phyloP scores from a whole-genome alignment of 2,888 invertebrate species.

The Phymatocera aterrima region DNA sequence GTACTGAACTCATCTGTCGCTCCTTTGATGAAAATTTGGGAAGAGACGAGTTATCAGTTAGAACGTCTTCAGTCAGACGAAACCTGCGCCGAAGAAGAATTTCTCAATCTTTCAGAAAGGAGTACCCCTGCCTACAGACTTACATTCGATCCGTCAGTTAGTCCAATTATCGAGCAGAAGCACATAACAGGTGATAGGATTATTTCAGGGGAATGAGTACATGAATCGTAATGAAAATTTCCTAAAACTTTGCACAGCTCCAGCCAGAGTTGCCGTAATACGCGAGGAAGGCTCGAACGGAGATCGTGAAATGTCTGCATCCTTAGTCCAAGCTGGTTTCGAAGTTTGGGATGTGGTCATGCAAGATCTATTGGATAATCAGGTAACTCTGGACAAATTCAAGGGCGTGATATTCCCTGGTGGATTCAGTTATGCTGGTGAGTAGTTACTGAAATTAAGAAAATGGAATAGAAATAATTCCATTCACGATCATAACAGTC shows the following conservation, averaged over 20 bases:
- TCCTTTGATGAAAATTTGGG: constrained; percentile 91
- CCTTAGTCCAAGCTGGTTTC: constrained; percentile 90
- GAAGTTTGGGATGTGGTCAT: constrained; percentile 96
- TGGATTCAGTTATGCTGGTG: constrained; percentile 99
- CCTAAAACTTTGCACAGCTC: constrained; percentile 59
- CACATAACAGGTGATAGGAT: constrained; percentile 56
- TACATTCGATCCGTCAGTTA: constrained; percentile 82
- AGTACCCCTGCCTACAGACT: constrained; percentile 85
- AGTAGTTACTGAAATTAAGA: constrained; percentile 49
- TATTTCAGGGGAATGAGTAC: constrained; percentile 38
- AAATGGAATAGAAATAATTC: too few relatives aligned
- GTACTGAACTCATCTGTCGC: constrained; percentile 82
- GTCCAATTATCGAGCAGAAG: constrained; percentile 72
- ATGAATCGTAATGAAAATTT: background rate
- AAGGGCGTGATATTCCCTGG: constrained; percentile 96
- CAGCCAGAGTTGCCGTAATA: constrained; percentile 90
- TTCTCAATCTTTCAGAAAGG: constrained; percentile 81
- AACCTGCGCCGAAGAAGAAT: constrained; percentile 88
- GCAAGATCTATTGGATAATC: constrained; percentile 88
- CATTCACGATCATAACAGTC: constrained; percentile 2
- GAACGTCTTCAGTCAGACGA: constrained; percentile 91
- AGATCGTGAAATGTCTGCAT: constrained; percentile 97
- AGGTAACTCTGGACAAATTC: constrained; percentile 86
- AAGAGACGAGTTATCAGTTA: constrained; percentile 94
- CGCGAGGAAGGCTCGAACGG: constrained; percentile 98